Percentiles rank a stretch among this genome's conserved stretches.
Conservation (phyloP, 1,140 invertebrate genomes). For the Solenopsis fugax region DNA sequence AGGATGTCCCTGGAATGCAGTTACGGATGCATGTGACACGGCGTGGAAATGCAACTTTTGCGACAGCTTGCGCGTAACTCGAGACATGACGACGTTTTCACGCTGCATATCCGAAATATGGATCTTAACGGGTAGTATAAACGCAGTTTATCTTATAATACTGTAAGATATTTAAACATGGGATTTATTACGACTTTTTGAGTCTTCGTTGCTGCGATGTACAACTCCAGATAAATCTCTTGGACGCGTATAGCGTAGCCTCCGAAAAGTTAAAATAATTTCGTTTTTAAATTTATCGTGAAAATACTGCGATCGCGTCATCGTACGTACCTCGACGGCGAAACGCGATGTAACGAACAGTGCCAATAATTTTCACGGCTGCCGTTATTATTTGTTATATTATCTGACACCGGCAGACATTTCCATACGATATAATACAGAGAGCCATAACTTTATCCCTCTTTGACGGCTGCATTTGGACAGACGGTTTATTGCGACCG, state of each 20-base stretch:
- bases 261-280: neutral
- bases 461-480: slow-evolving; percentile 35
- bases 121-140: slow-evolving; percentile 20
- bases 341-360: neutral
- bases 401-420: neutral
- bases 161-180: slow-evolving; percentile 2
- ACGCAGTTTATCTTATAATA: slow-evolving; percentile 28
- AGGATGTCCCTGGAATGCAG: slow-evolving; percentile 21
- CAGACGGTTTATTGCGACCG: slow-evolving; percentile 37
- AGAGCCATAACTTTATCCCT: slow-evolving; percentile 31
- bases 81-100: neutral
- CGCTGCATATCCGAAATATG: neutral
- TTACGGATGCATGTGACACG: slow-evolving; percentile 15
- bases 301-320: neutral
- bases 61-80: slow-evolving; percentile 39
- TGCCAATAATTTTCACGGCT: slow-evolving; percentile 3
- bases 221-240: neutral
- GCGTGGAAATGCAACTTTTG: slow-evolving; percentile 28
- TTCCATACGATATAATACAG: slow-evolving; percentile 17
- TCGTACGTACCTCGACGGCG: neutral
- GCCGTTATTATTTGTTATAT: slow-evolving; percentile 8
- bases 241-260: neutral
- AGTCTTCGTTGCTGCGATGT: neutral
- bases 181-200: neutral
- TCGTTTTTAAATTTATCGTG: slow-evolving; percentile 2